These are phyloP conservation scores for Lymantria dispar DNA, from an alignment of 2,888 invertebrate species.

Conservation along the genomic window DNA sequence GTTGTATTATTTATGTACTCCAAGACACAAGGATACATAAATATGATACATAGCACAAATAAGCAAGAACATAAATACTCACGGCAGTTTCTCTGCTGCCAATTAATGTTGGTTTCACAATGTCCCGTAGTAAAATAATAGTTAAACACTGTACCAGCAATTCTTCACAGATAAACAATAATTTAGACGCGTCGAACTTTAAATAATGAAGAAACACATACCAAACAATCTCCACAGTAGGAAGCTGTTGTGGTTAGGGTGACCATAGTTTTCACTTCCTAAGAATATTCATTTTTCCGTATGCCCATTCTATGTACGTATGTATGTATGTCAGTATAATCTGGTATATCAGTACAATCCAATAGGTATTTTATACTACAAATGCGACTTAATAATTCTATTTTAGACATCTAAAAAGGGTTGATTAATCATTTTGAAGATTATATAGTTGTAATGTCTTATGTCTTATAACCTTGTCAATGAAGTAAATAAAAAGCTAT, in stretches of 20 bases:
- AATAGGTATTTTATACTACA: no score
- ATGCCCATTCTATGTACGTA: no score
- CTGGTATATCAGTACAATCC: no score
- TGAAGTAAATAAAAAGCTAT: no score
- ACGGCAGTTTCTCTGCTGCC: slow-evolving; percentile 14
- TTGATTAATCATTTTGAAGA: no score
- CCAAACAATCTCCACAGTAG: slow-evolving; percentile 37
- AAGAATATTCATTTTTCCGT: no score
- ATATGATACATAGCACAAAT: slow-evolving; percentile 18
- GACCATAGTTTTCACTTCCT: not conserved
- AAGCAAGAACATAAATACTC: slow-evolving; percentile 23
- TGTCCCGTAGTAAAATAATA: slow-evolving; percentile 19
- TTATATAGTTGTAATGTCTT: no score
- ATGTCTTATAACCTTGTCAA: no score
- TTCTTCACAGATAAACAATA: slow-evolving; percentile 37
- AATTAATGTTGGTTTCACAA: slow-evolving; percentile 41
- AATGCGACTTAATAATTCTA: no score
- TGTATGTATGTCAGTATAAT: no score
- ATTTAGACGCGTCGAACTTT: slow-evolving; percentile 46
- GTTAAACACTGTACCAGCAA: slow-evolving; percentile 10
- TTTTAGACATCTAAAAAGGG: no score
- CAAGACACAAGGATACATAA: slow-evolving; percentile 22
- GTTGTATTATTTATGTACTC: slow-evolving; percentile 28
- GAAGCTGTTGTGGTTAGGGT: slow-evolving; percentile 28
- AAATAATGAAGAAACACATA: slow-evolving; percentile 47